Conservation (phyloP, 2,113 vertebrate genomes). For the Mola mola region DNA sequence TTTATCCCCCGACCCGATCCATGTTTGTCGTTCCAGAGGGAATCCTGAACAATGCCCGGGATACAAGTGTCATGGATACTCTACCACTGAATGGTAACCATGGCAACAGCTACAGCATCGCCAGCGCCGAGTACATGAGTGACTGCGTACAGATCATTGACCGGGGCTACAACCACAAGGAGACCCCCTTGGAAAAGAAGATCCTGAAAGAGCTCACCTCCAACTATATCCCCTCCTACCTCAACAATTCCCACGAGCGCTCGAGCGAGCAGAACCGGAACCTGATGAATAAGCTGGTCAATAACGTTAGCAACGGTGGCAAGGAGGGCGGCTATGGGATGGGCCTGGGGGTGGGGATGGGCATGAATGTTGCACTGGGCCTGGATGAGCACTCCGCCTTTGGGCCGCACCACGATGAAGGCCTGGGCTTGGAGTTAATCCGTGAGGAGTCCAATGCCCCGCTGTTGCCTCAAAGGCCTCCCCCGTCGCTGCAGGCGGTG, state of each 20-base stretch:
- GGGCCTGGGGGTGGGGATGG: slow-evolving; percentile 83
- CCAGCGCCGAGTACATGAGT: slow-evolving; percentile 95
- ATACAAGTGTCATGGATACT: slow-evolving; percentile 99
- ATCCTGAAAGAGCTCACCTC: slow-evolving; percentile 99
- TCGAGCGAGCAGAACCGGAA: slow-evolving; percentile 92
- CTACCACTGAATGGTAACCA: slow-evolving; percentile 99
- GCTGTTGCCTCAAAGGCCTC: slow-evolving; percentile 88
- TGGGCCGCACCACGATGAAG: slow-evolving; percentile 73
- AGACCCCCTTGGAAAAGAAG: slow-evolving; percentile 97
- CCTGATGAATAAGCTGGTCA: slow-evolving; percentile 96
- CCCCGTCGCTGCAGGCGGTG: slow-evolving; percentile 81
- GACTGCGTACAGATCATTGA: slow-evolving; percentile 99
- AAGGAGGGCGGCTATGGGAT: slow-evolving; percentile 87
- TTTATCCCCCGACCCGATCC: slow-evolving; percentile 44
- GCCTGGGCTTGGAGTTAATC: slow-evolving; percentile 91
- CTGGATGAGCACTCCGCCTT: slow-evolving; percentile 77
- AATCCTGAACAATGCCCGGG: slow-evolving; percentile 99
- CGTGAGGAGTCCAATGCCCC: slow-evolving; percentile 93
- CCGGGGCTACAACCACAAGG: slow-evolving; percentile 93
- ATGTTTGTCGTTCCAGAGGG: slow-evolving; percentile 88
- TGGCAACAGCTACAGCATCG: slow-evolving; percentile 97
- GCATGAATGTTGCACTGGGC: slow-evolving; percentile 69
- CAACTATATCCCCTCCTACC: slow-evolving; percentile 97
- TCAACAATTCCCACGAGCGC: slow-evolving; percentile 93
- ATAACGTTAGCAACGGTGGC: slow-evolving; percentile 88